These are phyloP conservation scores for Sinocyclocheilus maitianheensis DNA, from an alignment of 2,113 vertebrate genomes.

Conservation along the genomic window DNA sequence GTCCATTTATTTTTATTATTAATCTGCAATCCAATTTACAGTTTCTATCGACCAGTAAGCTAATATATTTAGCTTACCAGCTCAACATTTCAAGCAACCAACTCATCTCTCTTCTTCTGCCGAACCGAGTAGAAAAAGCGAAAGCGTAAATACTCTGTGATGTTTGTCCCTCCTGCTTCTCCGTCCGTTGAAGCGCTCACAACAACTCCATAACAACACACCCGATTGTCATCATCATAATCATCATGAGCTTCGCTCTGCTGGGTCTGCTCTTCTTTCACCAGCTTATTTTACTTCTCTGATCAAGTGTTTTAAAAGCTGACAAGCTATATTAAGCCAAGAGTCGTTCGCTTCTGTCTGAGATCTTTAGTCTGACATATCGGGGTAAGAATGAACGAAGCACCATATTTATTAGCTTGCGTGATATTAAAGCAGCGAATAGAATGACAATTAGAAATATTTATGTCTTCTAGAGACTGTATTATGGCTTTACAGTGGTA, in stretches of 20 bases:
- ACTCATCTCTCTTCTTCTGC: neutral
- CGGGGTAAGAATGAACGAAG: slow-evolving; percentile 27
- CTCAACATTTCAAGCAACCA: neutral
- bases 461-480: neutral
- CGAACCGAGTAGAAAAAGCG: slow-evolving; percentile 1
- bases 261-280: neutral
- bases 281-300: neutral
- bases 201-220: slow-evolving; percentile 35
- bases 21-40: neutral
- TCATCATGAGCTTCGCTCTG: slow-evolving; percentile 9
- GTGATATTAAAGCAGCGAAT: neutral
- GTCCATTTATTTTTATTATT: neutral
- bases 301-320: neutral
- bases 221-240: neutral
- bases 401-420: neutral
- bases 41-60: neutral
- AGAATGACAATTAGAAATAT: neutral
- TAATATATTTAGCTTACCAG: neutral
- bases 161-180: slow-evolving; percentile 18
- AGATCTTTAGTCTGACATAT: neutral
- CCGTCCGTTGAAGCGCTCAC: slow-evolving; percentile 33
- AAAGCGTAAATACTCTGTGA: neutral
- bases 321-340: neutral
- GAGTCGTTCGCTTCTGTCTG: neutral
- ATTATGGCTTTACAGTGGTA: neutral